These are phyloP conservation scores for Tenthredo notha DNA, from an alignment of 2,888 invertebrate genomes.

Conservation along the genomic window DNA sequence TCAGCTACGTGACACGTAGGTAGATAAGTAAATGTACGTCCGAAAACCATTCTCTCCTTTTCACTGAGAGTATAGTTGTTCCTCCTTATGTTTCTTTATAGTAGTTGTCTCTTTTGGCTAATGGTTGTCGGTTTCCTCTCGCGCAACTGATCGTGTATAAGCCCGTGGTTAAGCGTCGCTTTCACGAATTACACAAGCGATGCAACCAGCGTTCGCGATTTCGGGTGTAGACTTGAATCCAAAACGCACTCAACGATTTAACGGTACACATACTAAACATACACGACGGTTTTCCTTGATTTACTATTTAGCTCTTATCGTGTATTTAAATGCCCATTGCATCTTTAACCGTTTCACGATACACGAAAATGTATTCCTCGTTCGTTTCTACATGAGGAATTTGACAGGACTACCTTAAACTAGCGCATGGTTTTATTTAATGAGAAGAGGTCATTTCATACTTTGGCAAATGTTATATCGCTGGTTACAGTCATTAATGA, in stretches of 20 bases:
- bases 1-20: neutral
- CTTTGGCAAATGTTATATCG: neutral
- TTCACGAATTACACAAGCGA: conserved; percentile 67
- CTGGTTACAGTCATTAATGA: neutral
- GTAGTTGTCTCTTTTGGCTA: neutral
- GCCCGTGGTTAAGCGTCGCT: conserved; percentile 64
- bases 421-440: neutral
- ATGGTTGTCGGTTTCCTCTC: neutral
- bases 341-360: neutral
- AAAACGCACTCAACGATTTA: conserved; percentile 32
- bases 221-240: conserved; percentile 37
- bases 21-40: neutral
- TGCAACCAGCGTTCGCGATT: conserved; percentile 55
- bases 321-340: neutral
- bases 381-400: too few species aligned
- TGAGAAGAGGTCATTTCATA: neutral
- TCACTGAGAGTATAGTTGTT: neutral
- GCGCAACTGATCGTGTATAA: conserved; percentile 31
- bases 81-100: neutral
- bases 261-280: neutral
- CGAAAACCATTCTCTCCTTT: conserved; percentile 10
- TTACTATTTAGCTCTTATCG: neutral
- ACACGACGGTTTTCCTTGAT: neutral
- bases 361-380: neutral
- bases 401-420: too few species aligned